Evolutionary conservation across 2,888 invertebrate genomes (phyloP).

Genomic region (Nymphalis c-album): DNA sequence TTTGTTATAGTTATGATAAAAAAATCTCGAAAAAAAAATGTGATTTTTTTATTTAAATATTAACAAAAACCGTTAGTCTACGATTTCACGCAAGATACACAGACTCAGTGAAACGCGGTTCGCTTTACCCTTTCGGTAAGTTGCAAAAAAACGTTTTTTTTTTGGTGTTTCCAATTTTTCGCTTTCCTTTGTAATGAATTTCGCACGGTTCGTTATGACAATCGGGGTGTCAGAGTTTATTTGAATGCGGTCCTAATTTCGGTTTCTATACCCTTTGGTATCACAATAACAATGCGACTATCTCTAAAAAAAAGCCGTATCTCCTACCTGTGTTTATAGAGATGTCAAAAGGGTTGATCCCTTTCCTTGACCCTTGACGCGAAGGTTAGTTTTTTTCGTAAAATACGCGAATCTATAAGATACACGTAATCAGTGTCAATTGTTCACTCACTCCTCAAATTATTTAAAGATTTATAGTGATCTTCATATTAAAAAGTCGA

Average conservation of each 20-base stretch:
- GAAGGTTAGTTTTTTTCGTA: conserved; percentile 52
- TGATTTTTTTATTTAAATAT: conserved; percentile 1
- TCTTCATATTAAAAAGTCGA: not conserved
- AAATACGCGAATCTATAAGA: conserved; percentile 57
- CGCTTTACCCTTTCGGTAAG: conserved; percentile 55
- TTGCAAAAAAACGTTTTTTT: conserved; percentile 49
- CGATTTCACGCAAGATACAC: conserved; percentile 27
- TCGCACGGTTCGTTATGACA: conserved; percentile 77
- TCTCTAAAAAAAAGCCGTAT: conserved; percentile 59
- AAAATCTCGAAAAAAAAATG: not conserved
- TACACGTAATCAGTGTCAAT: conserved; percentile 55
- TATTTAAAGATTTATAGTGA: conserved; percentile 18
- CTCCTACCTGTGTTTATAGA: conserved; percentile 58
- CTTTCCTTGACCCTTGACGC: conserved; percentile 68
- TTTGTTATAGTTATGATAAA: not conserved
- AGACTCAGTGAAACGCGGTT: conserved; percentile 28
- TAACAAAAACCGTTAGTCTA: conserved; percentile 35
- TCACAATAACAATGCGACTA: conserved; percentile 58
- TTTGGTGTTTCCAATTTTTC: conserved; percentile 42
- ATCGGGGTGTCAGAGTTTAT: conserved; percentile 60
- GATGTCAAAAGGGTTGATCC: conserved; percentile 65
- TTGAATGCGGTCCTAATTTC: conserved; percentile 77
- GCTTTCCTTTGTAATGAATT: conserved; percentile 61
- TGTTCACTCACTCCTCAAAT: conserved; percentile 39
- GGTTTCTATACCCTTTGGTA: conserved; percentile 65